Base-by-base conservation (phyloP, 2,113 vertebrate species). In the Caranx ignobilis region DNA sequence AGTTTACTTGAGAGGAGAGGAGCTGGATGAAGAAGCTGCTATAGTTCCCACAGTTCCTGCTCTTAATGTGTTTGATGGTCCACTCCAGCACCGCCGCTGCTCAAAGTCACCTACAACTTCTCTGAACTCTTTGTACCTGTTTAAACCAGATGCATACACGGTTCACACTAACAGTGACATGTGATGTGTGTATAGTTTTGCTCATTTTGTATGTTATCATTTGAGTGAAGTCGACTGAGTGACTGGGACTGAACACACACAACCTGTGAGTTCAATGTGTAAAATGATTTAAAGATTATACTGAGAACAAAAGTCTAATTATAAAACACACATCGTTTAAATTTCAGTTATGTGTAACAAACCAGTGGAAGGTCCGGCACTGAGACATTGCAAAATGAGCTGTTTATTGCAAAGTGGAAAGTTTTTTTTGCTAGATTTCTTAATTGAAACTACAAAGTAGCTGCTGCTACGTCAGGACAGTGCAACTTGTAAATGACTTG, bases 1-100 rank as follows among this genome's bases (percentile, higher is more conserved):
- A 89, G 72, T 70, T 54, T 68, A 47, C 60, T 18, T 60, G 75
- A 68, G 50, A 16, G 55, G 19, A 63, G 71, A 52, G 31, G 26
- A 56, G 59, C 37, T 48, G 52, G 15, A 66, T 55, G 48, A 55
- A 62, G 59, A 75, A 52, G 63, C 50, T 6, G 39, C 50, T 32
- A n/a, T 18, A 65, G 18, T 62, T 48, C 63, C 50, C 45, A 69
- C 43, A 48, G 31, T 54, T 39, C 68, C 43, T 52, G 6, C 8
- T 1, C 52, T 56, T 66, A 12, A 65, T 74, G 34, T 67, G 60
- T 60, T 47, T 70, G 70, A 78, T 63, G 57, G 61, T 47, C 48
- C 54, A 81, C 56, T 63, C 76, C 76, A 72, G 11, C 8, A 37
- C 12, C 41, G 1, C 55, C 32, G 37, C 66, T 52, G 41, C 59